Conservation (phyloP, 2,888 invertebrate genomes). For the Drosophila nigricruria region DNA sequence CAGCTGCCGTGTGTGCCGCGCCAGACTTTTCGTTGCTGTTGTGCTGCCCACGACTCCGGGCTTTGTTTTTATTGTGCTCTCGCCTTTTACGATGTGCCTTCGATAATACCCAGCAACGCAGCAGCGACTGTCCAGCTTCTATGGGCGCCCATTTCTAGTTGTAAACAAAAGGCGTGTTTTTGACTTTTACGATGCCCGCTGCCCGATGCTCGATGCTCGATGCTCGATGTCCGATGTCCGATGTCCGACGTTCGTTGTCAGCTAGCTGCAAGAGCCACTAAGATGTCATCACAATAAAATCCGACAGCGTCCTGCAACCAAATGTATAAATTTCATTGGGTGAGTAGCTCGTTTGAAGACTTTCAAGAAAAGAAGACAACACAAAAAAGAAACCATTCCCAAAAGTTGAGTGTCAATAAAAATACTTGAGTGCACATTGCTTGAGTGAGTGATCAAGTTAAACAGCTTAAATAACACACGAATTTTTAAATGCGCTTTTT, state of each 20-base stretch:
- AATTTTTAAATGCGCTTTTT: background rate
- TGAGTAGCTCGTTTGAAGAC: conserved; percentile 58
- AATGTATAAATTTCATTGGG: conserved; percentile 54
- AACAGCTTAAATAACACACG: background rate
- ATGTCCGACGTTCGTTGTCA: conserved; percentile 24
- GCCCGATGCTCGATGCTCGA: conserved; percentile 18
- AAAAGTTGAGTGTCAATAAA: conserved; percentile 33
- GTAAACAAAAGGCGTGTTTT: conserved; percentile 60
- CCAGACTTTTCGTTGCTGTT: conserved; percentile 14
- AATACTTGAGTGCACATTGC: conserved; percentile 27
- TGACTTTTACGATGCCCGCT: conserved; percentile 49
- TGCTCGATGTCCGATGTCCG: conserved; percentile 19
- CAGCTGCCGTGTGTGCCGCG: conserved; percentile 47
- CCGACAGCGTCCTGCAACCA: conserved; percentile 32
- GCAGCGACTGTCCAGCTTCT: conserved; percentile 13
- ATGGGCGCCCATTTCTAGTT: conserved; percentile 42
- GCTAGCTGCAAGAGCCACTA: conserved; percentile 24
- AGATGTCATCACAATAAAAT: conserved; percentile 66
- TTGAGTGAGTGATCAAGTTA: conserved; percentile 15
- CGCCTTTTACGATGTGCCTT: conserved; percentile 55
- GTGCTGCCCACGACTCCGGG: conserved; percentile 23
- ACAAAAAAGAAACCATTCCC: background rate
- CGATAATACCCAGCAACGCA: conserved; percentile 34
- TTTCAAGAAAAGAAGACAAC: conserved; percentile 15
- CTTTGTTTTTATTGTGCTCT: conserved; percentile 51